Base-by-base conservation (phyloP, 2,113 vertebrate genomes). In the Limanda limanda region DNA sequence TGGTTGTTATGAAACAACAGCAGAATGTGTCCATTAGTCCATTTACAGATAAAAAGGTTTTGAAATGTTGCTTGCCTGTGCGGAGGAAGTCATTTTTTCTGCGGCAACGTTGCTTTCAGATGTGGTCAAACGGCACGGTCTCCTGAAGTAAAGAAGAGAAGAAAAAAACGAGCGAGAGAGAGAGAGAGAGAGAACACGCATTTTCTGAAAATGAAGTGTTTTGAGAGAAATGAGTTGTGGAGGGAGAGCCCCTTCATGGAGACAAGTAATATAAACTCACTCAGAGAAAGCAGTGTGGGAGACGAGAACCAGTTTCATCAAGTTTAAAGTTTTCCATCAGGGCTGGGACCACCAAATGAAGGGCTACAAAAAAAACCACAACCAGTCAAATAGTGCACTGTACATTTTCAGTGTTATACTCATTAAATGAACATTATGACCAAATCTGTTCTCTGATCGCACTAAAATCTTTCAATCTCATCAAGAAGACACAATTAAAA, bases 131-230 rank as follows among this genome's bases (percentile, higher is more conserved):
- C 67, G 68, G 71, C 78, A 79, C 23, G 58, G 76, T 68, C 79
- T 85, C 68, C 68, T 84, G 79, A 86, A 85, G 78, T 60, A 84
- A 86, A 45, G 25, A 63, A 17, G 20, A n/a, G 72, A 84, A 69
- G 31, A 31, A 31, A 31, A n/a, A n/a, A n/a, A n/a, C n/a, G n/a
- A n/a, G n/a, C n/a, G 31, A 31, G 27, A 31, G 27, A 6, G 27
- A 31, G 27, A 31, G 42, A 61, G 20, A 40, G 23, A 45, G 1
- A 74, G 61, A 82, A 76, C 87, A 88, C 65, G 77, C 68, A 56
- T 88, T 85, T 57, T 92, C 78, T 71, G 73, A 91, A 92, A 93
- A 93, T 91, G 90, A 93, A 91, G 90, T 93, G 93, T 92, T 92
- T 92, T 65, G 86, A 93, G 92, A 94, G 91, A 94, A 95, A 95